Percentiles rank a stretch among this genome's conserved stretches.
Evolutionary conservation across 2,113 vertebrate species (phyloP).

Genomic region (Oreochromis spilurus): DNA sequence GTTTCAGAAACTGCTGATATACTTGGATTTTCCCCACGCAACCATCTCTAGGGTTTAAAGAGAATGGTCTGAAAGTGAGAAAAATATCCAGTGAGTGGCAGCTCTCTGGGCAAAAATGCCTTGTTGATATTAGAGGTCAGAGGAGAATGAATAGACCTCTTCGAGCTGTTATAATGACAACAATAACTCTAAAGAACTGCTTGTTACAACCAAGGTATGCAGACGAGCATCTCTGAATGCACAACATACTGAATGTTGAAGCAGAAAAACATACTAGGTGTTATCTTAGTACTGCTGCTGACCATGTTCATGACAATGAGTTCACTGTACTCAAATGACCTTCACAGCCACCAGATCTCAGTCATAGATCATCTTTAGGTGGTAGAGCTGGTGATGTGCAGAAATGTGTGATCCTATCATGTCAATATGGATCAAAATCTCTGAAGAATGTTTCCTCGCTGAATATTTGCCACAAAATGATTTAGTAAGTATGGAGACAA

Average conservation of each 20-base stretch:
- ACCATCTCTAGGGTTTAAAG: background rate
- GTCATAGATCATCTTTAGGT: background rate
- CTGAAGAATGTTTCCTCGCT: background rate
- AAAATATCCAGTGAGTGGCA: background rate
- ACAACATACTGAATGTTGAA: background rate
- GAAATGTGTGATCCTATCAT: background rate
- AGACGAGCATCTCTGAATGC: background rate
- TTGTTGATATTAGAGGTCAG: background rate
- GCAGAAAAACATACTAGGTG: background rate
- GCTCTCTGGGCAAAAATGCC: background rate
- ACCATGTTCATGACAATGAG: background rate
- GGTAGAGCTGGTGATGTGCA: fast-evolving
- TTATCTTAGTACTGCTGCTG: background rate
- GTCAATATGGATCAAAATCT: background rate
- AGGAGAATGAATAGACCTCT: background rate
- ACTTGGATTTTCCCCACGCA: background rate
- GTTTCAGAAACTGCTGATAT: background rate
- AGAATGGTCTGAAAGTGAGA: background rate
- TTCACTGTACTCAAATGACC: background rate
- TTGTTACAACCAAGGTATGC: background rate
- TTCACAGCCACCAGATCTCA: background rate
- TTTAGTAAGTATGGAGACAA: background rate
- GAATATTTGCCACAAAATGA: background rate
- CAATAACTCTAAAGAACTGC: background rate
- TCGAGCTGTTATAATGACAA: background rate